Conservation (phyloP, 2,797 vertebrate species). For the Chrosomus eos region DNA sequence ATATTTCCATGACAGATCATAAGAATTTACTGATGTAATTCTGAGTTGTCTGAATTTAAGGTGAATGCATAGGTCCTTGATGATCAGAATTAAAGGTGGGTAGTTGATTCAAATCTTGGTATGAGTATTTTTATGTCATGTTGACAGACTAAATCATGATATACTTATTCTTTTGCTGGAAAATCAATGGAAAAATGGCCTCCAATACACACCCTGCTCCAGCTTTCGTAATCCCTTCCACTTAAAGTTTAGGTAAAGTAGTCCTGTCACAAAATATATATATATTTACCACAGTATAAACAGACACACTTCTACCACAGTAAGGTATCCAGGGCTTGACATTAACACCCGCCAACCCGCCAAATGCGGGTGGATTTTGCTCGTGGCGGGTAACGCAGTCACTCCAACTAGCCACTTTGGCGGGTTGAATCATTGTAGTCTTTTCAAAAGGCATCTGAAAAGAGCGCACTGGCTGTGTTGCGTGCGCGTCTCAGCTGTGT, state of each 20-base stretch:
- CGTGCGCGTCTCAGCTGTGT: too few species aligned
- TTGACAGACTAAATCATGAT: neutral
- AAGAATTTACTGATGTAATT: neutral
- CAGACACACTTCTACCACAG: neutral
- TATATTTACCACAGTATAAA: neutral
- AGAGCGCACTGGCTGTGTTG: too few species aligned
- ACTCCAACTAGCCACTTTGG: too few species aligned
- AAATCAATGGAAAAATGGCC: neutral
- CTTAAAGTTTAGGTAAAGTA: neutral
- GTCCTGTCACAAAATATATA: neutral
- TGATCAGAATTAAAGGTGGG: neutral
- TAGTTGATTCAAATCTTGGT: neutral
- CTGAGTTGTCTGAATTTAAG: neutral
- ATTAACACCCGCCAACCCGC: too few species aligned
- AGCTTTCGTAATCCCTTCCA: too few species aligned
- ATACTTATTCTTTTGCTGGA: neutral
- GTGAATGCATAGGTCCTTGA: neutral
- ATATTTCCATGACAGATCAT: neutral
- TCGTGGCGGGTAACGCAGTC: too few species aligned
- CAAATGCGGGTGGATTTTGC: too few species aligned
- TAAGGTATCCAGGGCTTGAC: too few species aligned
- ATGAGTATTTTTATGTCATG: neutral
- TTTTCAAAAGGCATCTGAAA: too few species aligned
- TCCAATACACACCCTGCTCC: neutral
- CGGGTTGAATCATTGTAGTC: too few species aligned